Evolutionary conservation across 2,113 vertebrate species (phyloP), one percentile per base, ranked within the genome.

Genomic region (Tachysurus fulvidraco): DNA sequence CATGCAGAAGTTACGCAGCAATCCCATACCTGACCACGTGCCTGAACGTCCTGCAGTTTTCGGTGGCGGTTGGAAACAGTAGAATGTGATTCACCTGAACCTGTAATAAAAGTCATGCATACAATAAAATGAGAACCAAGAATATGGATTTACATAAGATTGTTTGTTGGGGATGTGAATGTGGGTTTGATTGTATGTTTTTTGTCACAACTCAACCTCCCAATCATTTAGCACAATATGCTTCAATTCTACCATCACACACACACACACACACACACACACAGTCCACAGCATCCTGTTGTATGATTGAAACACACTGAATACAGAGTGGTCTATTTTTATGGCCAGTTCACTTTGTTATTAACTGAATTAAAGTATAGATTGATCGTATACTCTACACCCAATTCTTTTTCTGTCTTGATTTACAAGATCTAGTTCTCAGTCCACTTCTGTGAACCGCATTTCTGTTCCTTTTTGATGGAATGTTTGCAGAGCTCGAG

Each of bases 401-500:
- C 10, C 28, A 4, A 36, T 36, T 36, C 65, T 3, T 62, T 25
- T 25, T 44, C 41, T 36, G 10, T 50, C 46, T 46, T 14, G 44
- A 10, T 12, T 55, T 21, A n/a, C 25, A 23, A 30, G 36, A 19
- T 54, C 9, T 46, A 57, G 25, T 65, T 86, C 74, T 28, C 74
- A 54, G 30, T 28, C 52, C 50, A 46, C 41, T 67, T 69, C 76
- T 80, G 50, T 85, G 25, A 55, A 71, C 1, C 84, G 17, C 59
- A 80, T 69, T 67, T 87, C 88, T 86, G 59, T 54, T 69, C 46
- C 16, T 65, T 36, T 60, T 79, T 36, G 25, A 19, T 88, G 92
- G 89, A 94, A 91, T 95, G 93, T 96, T 96, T 96, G 91, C 94
- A 89, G 88, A 93, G 83, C 30, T 86, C 36, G 57, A 90, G 90